A percentile compares a stretch with the other conserved stretches of the same genome.
Evolutionary conservation across 2,888 invertebrate species (phyloP).

Genomic region (Cataglyphis albicans): DNA sequence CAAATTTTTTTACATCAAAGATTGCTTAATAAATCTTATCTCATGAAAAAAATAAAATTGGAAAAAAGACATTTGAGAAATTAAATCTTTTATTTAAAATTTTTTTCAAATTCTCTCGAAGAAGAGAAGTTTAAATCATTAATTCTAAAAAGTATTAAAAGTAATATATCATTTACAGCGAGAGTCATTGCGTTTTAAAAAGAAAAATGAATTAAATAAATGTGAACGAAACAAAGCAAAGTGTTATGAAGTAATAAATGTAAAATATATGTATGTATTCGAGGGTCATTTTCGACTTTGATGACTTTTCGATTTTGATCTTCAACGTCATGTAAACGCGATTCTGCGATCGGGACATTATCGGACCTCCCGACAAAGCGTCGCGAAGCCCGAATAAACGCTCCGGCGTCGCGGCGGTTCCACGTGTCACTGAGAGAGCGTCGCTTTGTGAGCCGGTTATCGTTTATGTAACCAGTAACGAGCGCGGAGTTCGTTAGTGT

Average conservation of each 20-base stretch:
- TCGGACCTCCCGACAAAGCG: conserved; percentile 33
- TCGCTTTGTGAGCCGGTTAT: conserved; percentile 60
- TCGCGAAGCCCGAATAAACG: conserved; percentile 56
- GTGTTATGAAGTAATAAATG: not conserved
- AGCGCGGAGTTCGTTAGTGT: conserved; percentile 61
- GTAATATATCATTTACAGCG: not conserved
- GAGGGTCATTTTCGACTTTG: conserved; percentile 5
- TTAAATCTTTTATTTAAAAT: not conserved
- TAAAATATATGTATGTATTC: not conserved
- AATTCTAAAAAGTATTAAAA: not conserved
- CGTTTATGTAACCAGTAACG: conserved; percentile 71
- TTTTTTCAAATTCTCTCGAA: not conserved
- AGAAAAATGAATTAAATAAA: not conserved
- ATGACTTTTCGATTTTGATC: too few species aligned
- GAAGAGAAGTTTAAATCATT: not conserved
- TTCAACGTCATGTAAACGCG: not conserved
- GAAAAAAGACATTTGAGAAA: not conserved
- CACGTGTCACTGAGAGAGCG: conserved; percentile 64
- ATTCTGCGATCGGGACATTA: conserved; percentile 19
- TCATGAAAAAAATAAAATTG: not conserved
- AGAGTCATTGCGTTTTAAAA: not conserved
- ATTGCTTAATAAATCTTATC: conserved; percentile 1
- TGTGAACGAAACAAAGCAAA: not conserved
- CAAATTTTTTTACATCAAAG: conserved; percentile 7
- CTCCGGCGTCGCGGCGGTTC: conserved; percentile 54